Base-by-base conservation (phyloP, 2,888 invertebrate genomes). In the Xestia xanthographa region DNA sequence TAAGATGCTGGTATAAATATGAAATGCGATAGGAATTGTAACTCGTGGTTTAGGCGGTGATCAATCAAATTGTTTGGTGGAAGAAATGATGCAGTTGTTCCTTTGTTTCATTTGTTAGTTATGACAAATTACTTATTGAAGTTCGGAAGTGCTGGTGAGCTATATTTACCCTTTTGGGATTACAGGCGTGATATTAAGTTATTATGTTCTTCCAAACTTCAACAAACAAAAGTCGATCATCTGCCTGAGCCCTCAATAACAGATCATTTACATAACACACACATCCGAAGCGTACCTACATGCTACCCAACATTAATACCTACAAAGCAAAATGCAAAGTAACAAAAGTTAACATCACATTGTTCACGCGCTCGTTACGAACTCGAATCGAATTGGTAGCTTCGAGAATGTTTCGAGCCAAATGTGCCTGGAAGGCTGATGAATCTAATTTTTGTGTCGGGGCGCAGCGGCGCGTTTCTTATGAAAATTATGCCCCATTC, bases 401-500 rank as follows among this genome's bases (percentile, higher is more conserved):
- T 90, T 88, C 88, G 89, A 87, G 91, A 92, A 92, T 93, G 92
- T 94, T 93, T 92, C 91, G 90, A 88, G 90, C 89, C 90, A 91
- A 94, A 93, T 93, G 92, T 94, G 93, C 92, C 92, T 89, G 89
- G 90, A 90, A 91, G 91, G 89, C 92, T 95, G 95, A 95, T 94
- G 94, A 96, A 95, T 95, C 95, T 94, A 96, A 95, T 96, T 96
- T 94, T 95, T 95, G 93, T 89, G 92, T 91, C 91, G 92, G 88
- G 89, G 92, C 90, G 92, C 92, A 93, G 88, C 90, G 90, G 92
- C 92, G 93, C 92, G 93, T 93, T 95, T 92, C 93, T 94, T 95
- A 95, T 95, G 95, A 96, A 96, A 95, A 96, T 96, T 95, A 95
- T 95, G 94, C 95, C 92, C 95, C 94, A 94, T 95, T 95, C 92